Percentiles rank a stretch among this genome's conserved stretches.
phyloP scores from a whole-genome alignment of 1,140 invertebrate genomes.

The Drosophila subpulchrella region DNA sequence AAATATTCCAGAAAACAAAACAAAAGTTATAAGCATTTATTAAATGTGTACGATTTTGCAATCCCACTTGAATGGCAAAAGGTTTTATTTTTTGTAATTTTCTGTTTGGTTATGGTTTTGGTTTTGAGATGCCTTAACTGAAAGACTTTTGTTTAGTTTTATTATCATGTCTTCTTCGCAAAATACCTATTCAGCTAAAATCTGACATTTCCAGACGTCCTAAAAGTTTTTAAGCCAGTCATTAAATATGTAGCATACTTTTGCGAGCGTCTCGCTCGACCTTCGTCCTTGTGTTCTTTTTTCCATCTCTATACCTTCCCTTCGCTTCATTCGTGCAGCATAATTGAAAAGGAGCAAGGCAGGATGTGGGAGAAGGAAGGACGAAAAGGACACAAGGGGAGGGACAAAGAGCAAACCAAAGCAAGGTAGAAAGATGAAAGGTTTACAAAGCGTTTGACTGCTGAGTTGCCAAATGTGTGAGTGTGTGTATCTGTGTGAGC shows the following conservation, averaged over 20 bases:
- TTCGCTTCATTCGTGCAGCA: constrained; percentile 71
- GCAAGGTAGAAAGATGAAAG: constrained; percentile 48
- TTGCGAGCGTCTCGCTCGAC: constrained; percentile 64
- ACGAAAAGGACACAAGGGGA: constrained; percentile 3
- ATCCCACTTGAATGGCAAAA: background rate
- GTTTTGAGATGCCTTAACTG: background rate
- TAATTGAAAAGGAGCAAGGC: constrained; percentile 61
- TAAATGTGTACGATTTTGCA: no score
- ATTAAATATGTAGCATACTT: constrained; percentile 70
- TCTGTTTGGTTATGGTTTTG: no score
- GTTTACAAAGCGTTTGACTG: constrained; percentile 60
- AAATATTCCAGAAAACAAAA: background rate
- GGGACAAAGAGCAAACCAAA: constrained; percentile 41
- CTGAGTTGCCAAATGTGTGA: constrained; percentile 3
- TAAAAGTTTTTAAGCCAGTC: constrained; percentile 12
- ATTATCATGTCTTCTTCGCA: constrained; percentile 1
- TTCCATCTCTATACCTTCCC: constrained; percentile 19
- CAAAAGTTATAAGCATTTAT: background rate
- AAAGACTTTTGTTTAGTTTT: background rate
- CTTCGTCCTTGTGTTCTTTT: constrained; percentile 55
- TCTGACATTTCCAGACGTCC: constrained; percentile 21
- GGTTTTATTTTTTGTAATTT: background rate
- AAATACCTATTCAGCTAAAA: constrained; percentile 8
- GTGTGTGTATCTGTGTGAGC: constrained; percentile 31
- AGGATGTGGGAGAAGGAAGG: constrained; percentile 12